Evolutionary conservation across 2,113 vertebrate genomes (phyloP).

Genomic region (Pterocles burchelli): DNA sequence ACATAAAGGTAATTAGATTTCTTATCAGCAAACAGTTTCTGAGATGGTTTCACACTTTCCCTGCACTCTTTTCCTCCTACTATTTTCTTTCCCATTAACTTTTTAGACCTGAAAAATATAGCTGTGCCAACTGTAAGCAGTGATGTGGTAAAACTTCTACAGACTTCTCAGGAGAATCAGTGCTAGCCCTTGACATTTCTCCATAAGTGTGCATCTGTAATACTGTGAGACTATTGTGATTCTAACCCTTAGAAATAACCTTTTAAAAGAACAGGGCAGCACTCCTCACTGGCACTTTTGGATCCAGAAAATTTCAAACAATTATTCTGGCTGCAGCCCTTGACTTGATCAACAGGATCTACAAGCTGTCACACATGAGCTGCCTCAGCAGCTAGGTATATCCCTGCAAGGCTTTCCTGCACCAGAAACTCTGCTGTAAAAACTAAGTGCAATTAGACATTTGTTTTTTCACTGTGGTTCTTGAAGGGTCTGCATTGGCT

Average conservation of each 20-base stretch:
- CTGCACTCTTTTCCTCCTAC: background rate
- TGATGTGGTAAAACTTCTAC: background rate
- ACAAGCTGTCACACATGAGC: background rate
- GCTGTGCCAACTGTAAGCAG: background rate
- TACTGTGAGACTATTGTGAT: background rate
- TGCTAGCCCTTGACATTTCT: background rate
- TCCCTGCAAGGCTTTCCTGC: background rate
- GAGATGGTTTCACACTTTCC: background rate
- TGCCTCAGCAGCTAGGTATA: background rate
- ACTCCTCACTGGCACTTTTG: background rate
- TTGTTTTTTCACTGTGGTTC: background rate
- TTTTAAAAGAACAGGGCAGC: background rate
- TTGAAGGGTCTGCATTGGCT: background rate
- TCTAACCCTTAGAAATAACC: background rate
- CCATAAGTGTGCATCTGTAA: conserved; percentile 6
- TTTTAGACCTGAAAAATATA: background rate
- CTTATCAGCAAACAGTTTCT: conserved; percentile 37
- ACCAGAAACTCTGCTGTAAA: background rate
- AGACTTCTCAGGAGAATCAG: background rate
- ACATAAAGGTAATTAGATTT: background rate
- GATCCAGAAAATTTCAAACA: conserved; percentile 22
- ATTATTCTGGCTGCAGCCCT: conserved; percentile 18
- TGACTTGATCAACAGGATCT: conserved; percentile 43
- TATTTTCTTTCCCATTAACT: background rate
- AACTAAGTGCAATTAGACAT: background rate